phyloP scores from a whole-genome alignment of 1,140 invertebrate species.

The Leptinotarsa lineolata region DNA sequence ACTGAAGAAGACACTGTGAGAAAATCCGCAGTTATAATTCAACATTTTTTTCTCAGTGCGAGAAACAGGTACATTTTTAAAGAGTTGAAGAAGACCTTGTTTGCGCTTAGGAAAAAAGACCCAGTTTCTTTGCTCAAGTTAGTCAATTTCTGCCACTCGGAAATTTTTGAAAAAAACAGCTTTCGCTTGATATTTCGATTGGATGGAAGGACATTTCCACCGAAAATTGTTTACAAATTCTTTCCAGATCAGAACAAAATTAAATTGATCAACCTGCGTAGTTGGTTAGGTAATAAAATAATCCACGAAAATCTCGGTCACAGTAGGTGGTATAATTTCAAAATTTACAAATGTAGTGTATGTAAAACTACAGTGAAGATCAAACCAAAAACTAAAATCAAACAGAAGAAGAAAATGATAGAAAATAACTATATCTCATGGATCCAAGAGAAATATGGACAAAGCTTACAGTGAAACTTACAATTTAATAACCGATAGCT shows the following conservation, averaged over 20 bases:
- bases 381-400: background rate
- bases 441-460: constrained; percentile 19
- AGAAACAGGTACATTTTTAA: constrained; percentile 32
- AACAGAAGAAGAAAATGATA: constrained; percentile 8
- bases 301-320: background rate
- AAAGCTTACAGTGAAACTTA: background rate
- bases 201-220: constrained; percentile 35
- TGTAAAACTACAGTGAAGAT: constrained; percentile 19
- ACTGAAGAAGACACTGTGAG: background rate
- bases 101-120: constrained; percentile 22
- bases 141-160: constrained; percentile 19
- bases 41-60: constrained; percentile 23
- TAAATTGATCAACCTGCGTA: no score
- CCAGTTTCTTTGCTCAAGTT: constrained; percentile 30
- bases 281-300: background rate
- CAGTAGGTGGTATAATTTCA: constrained; percentile 19
- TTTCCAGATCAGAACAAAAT: constrained; percentile 10
- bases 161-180: constrained; percentile 33
- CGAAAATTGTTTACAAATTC: constrained; percentile 36
- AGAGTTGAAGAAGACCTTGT: constrained; percentile 25
- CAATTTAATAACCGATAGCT: no score
- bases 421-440: constrained; percentile 11
- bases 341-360: constrained; percentile 11
- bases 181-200: constrained; percentile 33
- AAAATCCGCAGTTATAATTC: constrained; percentile 30